Evolutionary conservation across 2,888 invertebrate species (phyloP), one percentile per base, ranked within the genome.

Genomic region (Euphydryas editha): DNA sequence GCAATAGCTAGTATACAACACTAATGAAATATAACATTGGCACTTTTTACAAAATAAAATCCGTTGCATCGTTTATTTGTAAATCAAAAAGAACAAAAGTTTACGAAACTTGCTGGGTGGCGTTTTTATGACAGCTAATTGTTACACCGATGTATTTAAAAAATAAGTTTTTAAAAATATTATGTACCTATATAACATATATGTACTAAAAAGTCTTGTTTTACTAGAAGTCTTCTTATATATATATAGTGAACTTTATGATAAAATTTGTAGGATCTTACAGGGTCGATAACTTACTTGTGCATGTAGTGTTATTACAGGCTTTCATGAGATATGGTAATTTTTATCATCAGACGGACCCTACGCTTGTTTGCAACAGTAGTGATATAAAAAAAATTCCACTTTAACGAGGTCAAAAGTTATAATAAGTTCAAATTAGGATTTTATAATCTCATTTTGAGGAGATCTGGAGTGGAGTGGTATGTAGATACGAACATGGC

Each of bases 41-140:
- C 17, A 36, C n/a, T 54, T 51, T 63, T 59, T 51, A 59, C 20
- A 59, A 59, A 54, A 62, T 39, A 30, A 55, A 62, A 51, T 24
- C 7, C 58, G 15, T 56, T 68, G 57, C 60, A 57, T 57, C 36
- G 39, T 64, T 59, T 51, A 60, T 64, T 64, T 60, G 67, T 58
- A 63, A 65, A 57, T 51, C 60, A 57, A 36, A 36, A 60, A 67
- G 65, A 67, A 69, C 62, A 70, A 69, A 67, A 56, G 64, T 49
- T 67, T 59, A 59, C 62, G 62, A 69, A 73, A 68, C 65, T 59
- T 62, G 68, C 62, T 51, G 59, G 70, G 62, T 64, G 49, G 36
- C 30, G 49, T 65, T 65, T 65, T 51, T 68, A 44, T 69, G 60
- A 60, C 55, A 49, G 47, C 64, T 71, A 51, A 60, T 62, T 42